Evolutionary conservation across 2,888 invertebrate species (phyloP), one percentile per base, ranked within the genome.

Genomic region (Scaptomyza polygonia): DNA sequence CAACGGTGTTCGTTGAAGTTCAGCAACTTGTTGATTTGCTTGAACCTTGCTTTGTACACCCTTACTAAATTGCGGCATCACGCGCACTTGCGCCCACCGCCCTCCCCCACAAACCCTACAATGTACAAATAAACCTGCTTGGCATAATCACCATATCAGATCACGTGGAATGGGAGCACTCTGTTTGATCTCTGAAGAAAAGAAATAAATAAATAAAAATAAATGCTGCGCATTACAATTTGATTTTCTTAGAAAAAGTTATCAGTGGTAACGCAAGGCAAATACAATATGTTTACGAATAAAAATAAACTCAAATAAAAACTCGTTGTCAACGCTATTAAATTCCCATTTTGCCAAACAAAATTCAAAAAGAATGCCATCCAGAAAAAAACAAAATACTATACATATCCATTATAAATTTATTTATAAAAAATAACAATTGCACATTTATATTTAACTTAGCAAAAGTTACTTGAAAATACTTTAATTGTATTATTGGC

Each of bases 11-110:
- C 81, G 39, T 18, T 51, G 64, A 72, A 81, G 67, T 82, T 84
- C 51, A 64, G 63, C 86, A 84, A 82, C 82, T 82, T 82, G 82
- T 82, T 82, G 82, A 82, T 82, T 81, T 84, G 69, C 76, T 78
- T 86, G 73, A 69, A 63, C 21, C 68, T 57, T 65, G 77, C 67
- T 75, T 85, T 69, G 56, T 49, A 21, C n/a, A 21, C 18, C n/a
- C 25, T 6, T 5, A 34, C 14, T 8, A 12, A 14, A 14, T 11
- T 11, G 12, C 21, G 25, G 21, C 40, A 36, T n/a, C 32, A 21
- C 21, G 34, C 21, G 32, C 49, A 14, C 5, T 9, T 21, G 1
- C 25, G 2, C 1, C 30, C 14, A 7, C 11, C 25, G 7, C 18
- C 7, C 21, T 7, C 6, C 7, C 12, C 1, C 2, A 21, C 7